Base-by-base conservation (phyloP, 2,797 vertebrate species). In the Pangasius sanitwongsei region DNA sequence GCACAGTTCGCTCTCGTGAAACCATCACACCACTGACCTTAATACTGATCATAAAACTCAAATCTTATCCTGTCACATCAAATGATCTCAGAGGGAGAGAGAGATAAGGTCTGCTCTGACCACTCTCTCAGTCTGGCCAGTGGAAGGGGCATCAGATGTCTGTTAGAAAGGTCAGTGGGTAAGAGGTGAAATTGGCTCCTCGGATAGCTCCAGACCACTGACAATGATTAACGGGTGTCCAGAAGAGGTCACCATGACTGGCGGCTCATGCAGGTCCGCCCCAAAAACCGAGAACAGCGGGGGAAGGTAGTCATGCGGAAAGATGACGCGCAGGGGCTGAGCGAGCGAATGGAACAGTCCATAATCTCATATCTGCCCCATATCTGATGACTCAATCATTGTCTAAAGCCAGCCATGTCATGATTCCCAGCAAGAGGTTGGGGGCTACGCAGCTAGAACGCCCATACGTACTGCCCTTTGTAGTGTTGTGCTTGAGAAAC, bases 401-500 rank as follows among this genome's bases (percentile, higher is more conserved):
- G 92, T 93, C 90, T 93, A 94, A 93, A 93, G 92, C 92, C 93
- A 93, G 85, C 88, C 16, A 25, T 78, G 75, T 92, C 89, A 92
- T 72, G 75, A 87, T 48, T 72, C 34, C 23, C 50, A 59, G 15
- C 25, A 63, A 50, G 31, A 50, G 67, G 48, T 77, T 80, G 25
- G 63, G 63, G 74, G 72, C 63, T 44, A 50, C 12, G 65, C 23
- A 65, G 86, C 37, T 53, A 69, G 88, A 91, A 90, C 87, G 13
- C 59, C 91, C 93, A 91, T 91, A 93, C 91, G 92, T 90, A 91
- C 91, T 96, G 97, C 97, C 97, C 20, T 97, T 96, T 96, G 87
- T 86, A 92, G 94, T 95, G 96, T 92, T 92, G 94, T 94, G 93
- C 92, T 91, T 93, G 93, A 94, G 93, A 95, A 95, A 95, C 91